Evolutionary conservation across 2,797 vertebrate genomes (phyloP).

Genomic region (Podarcis lilfordi): DNA sequence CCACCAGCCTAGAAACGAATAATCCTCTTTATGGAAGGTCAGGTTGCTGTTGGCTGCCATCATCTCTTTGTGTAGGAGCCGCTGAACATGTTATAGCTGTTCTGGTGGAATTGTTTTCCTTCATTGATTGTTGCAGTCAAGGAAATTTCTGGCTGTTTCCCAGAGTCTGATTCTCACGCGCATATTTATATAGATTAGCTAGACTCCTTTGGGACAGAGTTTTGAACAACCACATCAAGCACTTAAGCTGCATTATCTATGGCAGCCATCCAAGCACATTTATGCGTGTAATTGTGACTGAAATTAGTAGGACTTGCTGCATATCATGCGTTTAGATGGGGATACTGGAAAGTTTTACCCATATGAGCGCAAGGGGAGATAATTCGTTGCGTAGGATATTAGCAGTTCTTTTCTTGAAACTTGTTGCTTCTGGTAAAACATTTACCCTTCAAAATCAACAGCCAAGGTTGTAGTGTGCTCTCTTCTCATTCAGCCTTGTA

Average conservation of each 20-base stretch:
- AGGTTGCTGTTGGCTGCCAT: conserved; percentile 38
- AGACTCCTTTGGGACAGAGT: conserved; percentile 5
- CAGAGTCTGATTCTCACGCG: conserved; percentile 30
- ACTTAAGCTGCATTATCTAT: not conserved
- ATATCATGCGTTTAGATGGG: not conserved
- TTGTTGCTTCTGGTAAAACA: not conserved
- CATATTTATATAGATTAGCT: conserved; percentile 11
- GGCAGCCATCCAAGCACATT: not conserved
- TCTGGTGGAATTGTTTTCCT: conserved; percentile 48
- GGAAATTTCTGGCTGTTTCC: conserved; percentile 37
- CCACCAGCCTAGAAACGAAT: conserved; percentile 39
- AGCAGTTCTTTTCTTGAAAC: not conserved
- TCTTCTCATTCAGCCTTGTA: not conserved
- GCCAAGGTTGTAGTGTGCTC: not conserved
- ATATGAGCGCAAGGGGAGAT: not conserved
- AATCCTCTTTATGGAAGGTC: conserved; percentile 51
- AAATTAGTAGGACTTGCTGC: not conserved
- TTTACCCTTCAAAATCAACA: not conserved
- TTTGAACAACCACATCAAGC: not conserved
- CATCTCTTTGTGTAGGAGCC: conserved; percentile 38
- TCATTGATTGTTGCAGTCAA: conserved; percentile 45
- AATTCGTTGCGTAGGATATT: not conserved
- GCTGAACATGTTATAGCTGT: conserved; percentile 10
- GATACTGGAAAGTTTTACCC: not conserved
- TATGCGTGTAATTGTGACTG: not conserved